Evolutionary conservation across 1,140 invertebrate species (phyloP), one percentile per base, ranked within the genome.

Genomic region (Wiebesia pumilae): DNA sequence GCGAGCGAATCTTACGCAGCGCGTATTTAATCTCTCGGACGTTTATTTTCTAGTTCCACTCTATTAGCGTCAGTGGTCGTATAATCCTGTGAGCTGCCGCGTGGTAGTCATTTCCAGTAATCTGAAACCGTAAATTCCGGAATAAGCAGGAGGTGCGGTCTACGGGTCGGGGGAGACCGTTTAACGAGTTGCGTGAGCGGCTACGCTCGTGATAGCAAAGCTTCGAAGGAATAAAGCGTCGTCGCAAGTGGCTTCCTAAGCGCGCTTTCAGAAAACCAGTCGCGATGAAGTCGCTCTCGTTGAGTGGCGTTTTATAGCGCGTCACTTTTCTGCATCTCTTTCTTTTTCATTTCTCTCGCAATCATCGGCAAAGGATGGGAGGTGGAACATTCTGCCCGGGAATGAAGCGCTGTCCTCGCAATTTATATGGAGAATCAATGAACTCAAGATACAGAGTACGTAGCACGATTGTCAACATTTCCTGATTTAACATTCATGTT

Each of bases 111-210:
- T 35, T 81, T 80, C 84, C 67, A 38, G 33, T 85, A 86, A 80
- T 81, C 69, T 51, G 69, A 51, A 81, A 86, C 62, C 80, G 51
- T 86, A 82, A 82, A 86, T 86, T 83, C 24, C 81, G 58, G 51
- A 87, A 83, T 30, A 33, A 40, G 38, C 21, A 1, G 21, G 24
- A 43, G 40, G 71, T 30, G 65, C 0, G 30, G 51, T 19, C 19
- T 54, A 2, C 2, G 27, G 27, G 24, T 47, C 43, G 43, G 14
- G 43, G 6, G 43, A 47, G 43, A 27, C 19, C 10, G 27, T 2
- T 75, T 75, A 75, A 77, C 35, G 51, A 79, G 77, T 77, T 58
- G 73, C 84, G 84, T 75, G 79, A 65, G 79, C 51, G 62, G 47
- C 38, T n/a, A 69, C 40, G n/a, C 81, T 71, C 35, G 47, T 58